Conservation (phyloP, 2,113 vertebrate genomes). For the Oxyura jamaicensis region DNA sequence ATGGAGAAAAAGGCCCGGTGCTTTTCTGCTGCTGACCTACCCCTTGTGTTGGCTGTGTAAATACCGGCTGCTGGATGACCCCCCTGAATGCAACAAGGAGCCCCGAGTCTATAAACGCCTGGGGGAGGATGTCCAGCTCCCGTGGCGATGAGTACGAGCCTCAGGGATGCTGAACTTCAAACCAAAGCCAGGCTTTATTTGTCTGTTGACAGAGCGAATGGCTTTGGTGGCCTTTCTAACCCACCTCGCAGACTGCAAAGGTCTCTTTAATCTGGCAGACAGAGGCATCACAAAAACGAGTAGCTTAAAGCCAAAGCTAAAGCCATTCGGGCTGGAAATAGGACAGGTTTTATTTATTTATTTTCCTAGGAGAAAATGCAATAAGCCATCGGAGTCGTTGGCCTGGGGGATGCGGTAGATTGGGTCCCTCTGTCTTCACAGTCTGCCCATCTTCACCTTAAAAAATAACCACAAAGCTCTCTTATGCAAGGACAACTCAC, state of each 20-base stretch:
- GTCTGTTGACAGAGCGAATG: conserved; percentile 3
- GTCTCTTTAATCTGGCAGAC: conserved; percentile 23
- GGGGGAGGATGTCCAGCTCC: background rate
- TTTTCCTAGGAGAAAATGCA: background rate
- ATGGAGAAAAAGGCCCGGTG: background rate
- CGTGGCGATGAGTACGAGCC: background rate
- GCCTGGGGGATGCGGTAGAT: background rate
- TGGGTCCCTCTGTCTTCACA: background rate
- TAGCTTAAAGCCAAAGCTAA: background rate
- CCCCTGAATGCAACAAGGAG: background rate
- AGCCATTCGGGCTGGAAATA: background rate
- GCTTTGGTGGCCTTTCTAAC: conserved; percentile 41
- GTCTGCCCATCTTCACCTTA: background rate
- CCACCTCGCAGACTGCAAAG: conserved; percentile 12
- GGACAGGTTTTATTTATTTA: background rate
- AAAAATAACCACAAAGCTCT: background rate
- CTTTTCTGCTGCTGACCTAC: background rate
- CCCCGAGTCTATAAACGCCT: background rate
- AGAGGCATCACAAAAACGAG: conserved; percentile 3
- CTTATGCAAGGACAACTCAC: background rate
- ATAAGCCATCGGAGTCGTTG: background rate
- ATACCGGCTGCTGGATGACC: background rate
- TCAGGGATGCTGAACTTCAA: conserved; percentile 17
- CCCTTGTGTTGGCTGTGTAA: background rate
- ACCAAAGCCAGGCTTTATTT: conserved; percentile 34